Conservation (phyloP, 2,113 vertebrate genomes). For the Tragelaphus imberbis region DNA sequence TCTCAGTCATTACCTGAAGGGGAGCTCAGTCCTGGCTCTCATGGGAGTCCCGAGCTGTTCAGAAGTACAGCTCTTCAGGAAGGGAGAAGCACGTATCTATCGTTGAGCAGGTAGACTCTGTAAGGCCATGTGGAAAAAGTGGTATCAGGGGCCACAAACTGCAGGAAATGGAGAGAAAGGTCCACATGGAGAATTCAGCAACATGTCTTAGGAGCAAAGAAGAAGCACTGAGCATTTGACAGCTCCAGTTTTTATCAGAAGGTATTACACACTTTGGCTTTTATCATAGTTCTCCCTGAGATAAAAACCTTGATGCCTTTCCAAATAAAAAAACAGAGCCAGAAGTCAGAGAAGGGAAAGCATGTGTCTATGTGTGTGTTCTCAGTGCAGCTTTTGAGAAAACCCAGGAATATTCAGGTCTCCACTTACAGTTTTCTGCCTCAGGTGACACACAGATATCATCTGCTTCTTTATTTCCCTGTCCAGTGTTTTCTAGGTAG, state of each 20-base stretch:
- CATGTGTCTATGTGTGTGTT: neutral
- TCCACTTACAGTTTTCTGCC: neutral
- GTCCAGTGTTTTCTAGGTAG: too few species aligned
- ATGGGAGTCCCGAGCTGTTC: neutral
- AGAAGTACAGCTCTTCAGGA: neutral
- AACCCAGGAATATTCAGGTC: neutral
- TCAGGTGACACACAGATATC: accelerated
- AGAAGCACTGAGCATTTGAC: neutral
- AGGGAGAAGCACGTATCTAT: too few species aligned
- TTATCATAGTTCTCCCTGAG: neutral
- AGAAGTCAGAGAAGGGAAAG: neutral
- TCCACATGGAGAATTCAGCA: neutral
- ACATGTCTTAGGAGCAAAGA: neutral
- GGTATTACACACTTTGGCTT: neutral
- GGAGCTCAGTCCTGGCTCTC: neutral
- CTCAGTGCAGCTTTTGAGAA: neutral
- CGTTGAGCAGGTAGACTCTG: neutral
- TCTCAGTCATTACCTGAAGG: neutral
- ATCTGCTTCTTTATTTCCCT: neutral
- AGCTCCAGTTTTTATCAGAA: neutral
- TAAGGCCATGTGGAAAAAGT: neutral
- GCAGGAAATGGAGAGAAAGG: accelerated
- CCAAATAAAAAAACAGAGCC: neutral
- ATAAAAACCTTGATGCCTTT: neutral
- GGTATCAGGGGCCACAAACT: accelerated